These are phyloP conservation scores for Pelobates cultripes DNA, from an alignment of 2,797 vertebrate species.

Conservation along the genomic window DNA sequence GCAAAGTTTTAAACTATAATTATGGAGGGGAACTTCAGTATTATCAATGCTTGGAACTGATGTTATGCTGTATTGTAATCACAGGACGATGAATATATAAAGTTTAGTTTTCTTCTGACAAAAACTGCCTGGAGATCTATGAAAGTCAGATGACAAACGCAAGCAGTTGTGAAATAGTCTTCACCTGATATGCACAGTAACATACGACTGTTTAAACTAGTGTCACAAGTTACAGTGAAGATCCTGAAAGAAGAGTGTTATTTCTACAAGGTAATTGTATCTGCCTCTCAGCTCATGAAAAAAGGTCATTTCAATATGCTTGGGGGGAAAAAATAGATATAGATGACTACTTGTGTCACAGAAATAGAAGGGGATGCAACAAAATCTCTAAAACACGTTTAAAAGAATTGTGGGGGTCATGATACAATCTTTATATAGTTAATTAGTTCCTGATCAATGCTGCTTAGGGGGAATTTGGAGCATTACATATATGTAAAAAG, in stretches of 20 bases:
- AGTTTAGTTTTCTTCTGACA: conserved; percentile 14
- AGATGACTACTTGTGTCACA: neutral
- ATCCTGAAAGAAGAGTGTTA: conserved; percentile 25
- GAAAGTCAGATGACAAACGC: conserved; percentile 46
- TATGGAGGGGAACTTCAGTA: too few species aligned
- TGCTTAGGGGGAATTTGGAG: too few species aligned
- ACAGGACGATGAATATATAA: neutral
- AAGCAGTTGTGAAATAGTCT: conserved; percentile 35
- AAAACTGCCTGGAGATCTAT: conserved; percentile 29
- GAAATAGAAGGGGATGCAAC: too few species aligned
- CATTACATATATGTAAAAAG: too few species aligned
- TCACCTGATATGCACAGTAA: conserved; percentile 44
- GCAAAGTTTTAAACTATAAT: too few species aligned
- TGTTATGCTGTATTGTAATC: too few species aligned
- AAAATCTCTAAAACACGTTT: too few species aligned
- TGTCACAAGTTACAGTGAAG: conserved; percentile 41
- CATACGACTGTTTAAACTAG: conserved; percentile 47
- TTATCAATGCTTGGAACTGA: too few species aligned
- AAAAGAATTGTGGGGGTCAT: too few species aligned
- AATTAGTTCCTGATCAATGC: too few species aligned
- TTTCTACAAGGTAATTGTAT: conserved; percentile 36
- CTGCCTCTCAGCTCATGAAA: conserved; percentile 25
- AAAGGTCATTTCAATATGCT: conserved; percentile 8
- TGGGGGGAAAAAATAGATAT: neutral
- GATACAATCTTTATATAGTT: too few species aligned